These are phyloP conservation scores for Hylaeus anthracinus DNA, from an alignment of 1,140 invertebrate species.

Conservation along the genomic window DNA sequence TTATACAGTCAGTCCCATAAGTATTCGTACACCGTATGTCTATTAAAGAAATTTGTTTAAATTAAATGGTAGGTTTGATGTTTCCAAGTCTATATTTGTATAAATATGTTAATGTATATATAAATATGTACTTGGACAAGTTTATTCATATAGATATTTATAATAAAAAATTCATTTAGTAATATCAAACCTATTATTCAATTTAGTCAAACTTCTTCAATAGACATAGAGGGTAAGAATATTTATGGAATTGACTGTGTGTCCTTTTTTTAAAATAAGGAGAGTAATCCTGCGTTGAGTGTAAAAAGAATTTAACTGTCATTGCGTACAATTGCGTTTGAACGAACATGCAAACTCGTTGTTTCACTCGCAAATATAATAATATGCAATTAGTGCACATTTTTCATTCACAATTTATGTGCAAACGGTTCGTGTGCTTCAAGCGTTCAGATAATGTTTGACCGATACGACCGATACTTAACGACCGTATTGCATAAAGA, in stretches of 20 bases:
- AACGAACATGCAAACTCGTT: constrained; percentile 29
- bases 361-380: constrained; percentile 1
- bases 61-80: too few species aligned
- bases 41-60: too few species aligned
- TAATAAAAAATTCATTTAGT: too few species aligned
- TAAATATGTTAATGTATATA: too few species aligned
- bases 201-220: too few species aligned
- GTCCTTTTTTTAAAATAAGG: background rate
- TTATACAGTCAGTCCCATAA: too few species aligned
- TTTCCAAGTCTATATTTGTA: too few species aligned
- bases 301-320: background rate
- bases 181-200: too few species aligned
- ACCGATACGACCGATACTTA: background rate
- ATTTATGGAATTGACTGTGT: background rate
- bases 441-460: constrained; percentile 21
- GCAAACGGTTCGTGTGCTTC: constrained; percentile 11
- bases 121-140: too few species aligned
- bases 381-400: constrained; percentile 10
- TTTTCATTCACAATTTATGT: constrained; percentile 19
- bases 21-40: too few species aligned
- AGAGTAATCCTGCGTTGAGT: background rate
- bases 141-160: too few species aligned
- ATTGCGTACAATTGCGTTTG: background rate
- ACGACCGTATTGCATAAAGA: background rate
- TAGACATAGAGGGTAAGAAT: too few species aligned